Conservation (phyloP, 1,140 invertebrate genomes). For the Chironomus striatipennis region DNA sequence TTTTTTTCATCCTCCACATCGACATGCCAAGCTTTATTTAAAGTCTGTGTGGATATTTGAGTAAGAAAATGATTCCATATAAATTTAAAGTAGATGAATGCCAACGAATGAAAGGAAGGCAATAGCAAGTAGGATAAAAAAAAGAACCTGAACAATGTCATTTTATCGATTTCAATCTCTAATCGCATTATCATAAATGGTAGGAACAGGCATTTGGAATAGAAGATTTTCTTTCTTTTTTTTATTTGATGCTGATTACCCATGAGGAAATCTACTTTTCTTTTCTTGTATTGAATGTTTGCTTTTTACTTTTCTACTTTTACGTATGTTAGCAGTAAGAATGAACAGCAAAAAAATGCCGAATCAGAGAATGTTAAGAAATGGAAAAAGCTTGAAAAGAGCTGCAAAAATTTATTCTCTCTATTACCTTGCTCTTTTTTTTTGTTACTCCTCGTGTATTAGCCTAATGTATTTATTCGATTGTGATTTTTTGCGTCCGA, state of each 20-base stretch:
- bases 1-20: background rate
- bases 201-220: background rate
- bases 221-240: background rate
- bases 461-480: too few species aligned
- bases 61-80: background rate
- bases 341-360: too few species aligned
- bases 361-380: background rate
- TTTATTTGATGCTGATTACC: conserved; percentile 15
- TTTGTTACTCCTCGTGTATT: background rate
- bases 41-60: background rate
- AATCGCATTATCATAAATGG: conserved; percentile 18
- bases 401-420: background rate
- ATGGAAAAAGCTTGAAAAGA: background rate
- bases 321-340: too few species aligned
- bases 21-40: background rate
- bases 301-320: too few species aligned
- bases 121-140: background rate
- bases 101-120: background rate
- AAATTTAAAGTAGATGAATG: background rate
- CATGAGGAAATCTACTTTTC: conserved; percentile 20
- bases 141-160: background rate
- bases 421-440: conserved; percentile 5
- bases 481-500: too few species aligned
- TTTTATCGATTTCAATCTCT: conserved; percentile 18
- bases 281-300: background rate